Evolutionary conservation across 2,888 invertebrate species (phyloP).

Genomic region (Oxystoma pomonae): DNA sequence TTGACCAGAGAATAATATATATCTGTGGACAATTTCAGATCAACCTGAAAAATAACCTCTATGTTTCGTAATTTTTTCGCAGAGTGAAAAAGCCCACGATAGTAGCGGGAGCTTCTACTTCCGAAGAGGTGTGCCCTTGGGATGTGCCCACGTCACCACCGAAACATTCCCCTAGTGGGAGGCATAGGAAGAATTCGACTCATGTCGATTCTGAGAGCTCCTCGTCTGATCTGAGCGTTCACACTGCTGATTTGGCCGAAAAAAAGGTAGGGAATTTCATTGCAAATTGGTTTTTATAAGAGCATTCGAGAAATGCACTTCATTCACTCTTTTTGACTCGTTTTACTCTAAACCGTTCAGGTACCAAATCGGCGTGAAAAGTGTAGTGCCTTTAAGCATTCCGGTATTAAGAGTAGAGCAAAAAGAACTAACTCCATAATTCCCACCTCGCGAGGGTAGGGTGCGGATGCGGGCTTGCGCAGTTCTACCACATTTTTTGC

Average conservation of each 20-base stretch:
- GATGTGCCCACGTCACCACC: slow-evolving; percentile 40
- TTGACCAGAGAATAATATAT: too few species aligned
- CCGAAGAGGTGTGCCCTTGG: slow-evolving; percentile 60
- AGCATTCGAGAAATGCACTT: not conserved
- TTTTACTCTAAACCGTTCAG: not conserved
- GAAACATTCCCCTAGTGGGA: slow-evolving; percentile 22
- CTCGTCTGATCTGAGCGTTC: slow-evolving; percentile 69
- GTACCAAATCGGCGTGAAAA: not conserved
- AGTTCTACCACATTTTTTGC: too few species aligned
- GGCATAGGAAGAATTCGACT: slow-evolving; percentile 61
- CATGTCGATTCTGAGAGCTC: slow-evolving; percentile 68
- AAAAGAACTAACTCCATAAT: not conserved
- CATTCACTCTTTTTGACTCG: not conserved
- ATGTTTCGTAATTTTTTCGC: too few species aligned
- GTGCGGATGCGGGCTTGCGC: too few species aligned
- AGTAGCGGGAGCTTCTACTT: slow-evolving; percentile 46
- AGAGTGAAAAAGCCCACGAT: slow-evolving; percentile 47
- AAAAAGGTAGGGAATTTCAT: slow-evolving; percentile 28
- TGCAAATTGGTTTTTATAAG: too few species aligned
- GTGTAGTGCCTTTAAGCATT: not conserved
- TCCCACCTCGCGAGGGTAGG: too few species aligned
- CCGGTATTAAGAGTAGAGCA: not conserved
- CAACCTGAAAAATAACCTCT: too few species aligned
- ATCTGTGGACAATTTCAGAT: too few species aligned
- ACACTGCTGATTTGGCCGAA: slow-evolving; percentile 38